Evolutionary conservation across 2,888 invertebrate genomes (phyloP).

Genomic region (Barypeithes pellucidus): DNA sequence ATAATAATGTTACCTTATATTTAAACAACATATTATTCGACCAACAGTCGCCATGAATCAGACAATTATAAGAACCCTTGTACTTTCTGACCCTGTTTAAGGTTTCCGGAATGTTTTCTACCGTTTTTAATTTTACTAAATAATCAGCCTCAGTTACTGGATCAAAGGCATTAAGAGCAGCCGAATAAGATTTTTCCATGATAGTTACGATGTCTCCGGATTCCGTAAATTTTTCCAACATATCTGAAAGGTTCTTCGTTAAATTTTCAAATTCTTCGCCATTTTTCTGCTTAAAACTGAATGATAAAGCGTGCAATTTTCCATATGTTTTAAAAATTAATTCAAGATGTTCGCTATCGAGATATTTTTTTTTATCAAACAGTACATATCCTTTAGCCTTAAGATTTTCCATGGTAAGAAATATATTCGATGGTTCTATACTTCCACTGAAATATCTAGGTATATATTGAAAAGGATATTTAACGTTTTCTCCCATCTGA

Average conservation of each 20-base stretch:
- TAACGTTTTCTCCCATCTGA: conserved; percentile 17
- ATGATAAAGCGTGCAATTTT: conserved; percentile 49
- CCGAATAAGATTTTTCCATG: conserved; percentile 12
- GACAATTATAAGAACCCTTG: conserved; percentile 33
- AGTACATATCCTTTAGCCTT: conserved; percentile 25
- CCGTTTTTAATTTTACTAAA: conserved; percentile 16
- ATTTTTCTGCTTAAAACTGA: conserved; percentile 39
- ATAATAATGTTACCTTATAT: conserved; percentile 38
- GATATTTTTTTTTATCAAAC: conserved; percentile 30
- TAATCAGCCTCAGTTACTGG: conserved; percentile 29
- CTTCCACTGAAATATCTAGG: conserved; percentile 27
- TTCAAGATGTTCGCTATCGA: conserved; percentile 35
- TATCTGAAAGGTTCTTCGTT: conserved; percentile 3
- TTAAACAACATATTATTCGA: conserved; percentile 48
- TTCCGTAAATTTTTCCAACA: conserved; percentile 9
- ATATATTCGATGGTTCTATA: not conserved
- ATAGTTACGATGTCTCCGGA: not conserved
- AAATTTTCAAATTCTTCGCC: conserved; percentile 30
- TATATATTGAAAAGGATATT: conserved; percentile 23
- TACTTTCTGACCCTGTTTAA: conserved; percentile 2
- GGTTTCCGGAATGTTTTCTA: conserved; percentile 21
- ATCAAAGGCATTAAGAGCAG: conserved; percentile 31
- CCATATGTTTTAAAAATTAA: conserved; percentile 41
- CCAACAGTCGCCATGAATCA: conserved; percentile 47
- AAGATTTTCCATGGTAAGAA: conserved; percentile 33